Evolutionary conservation across 2,113 vertebrate genomes (phyloP), one percentile per base, ranked within the genome.

Genomic region (Turdus rufiventris): DNA sequence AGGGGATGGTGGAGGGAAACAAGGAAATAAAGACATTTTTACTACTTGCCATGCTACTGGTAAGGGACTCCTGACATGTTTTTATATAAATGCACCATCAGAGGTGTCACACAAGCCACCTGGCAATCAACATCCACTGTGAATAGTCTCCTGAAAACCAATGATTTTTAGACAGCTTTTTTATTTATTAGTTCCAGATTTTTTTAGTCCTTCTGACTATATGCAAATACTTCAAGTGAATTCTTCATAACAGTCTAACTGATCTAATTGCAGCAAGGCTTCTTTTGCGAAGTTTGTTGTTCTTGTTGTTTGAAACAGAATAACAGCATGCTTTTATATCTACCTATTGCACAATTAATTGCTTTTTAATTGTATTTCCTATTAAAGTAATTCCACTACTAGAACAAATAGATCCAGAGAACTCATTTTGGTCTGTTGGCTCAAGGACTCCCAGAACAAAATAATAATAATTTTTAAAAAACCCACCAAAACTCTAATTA

Each of bases 341-440:
- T 85, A 75, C 16, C 42, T 93, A 96, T 91, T 90, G 93, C 90
- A 95, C 93, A 84, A 61, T 88, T 83, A 81, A 50, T 88, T 54
- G 62, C 28, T 79, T 92, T 63, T 89, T 38, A 26, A 89, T 77
- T 48, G 20, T 24, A 29, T 47, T 94, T 88, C 71, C 88, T 66
- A 58, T 63, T 84, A 91, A 89, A 94, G 42, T 86, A 91, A 75
- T 93, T 85, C 63, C 16, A 91, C 53, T 56, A 65, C 17, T 72
- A 85, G 48, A 90, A 40, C 48, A 79, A 97, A 96, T 36, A 92
- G 88, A 54, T 96, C 56, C 40, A 96, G 45, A 76, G 77, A 97
- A 92, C 25, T 65, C 74, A 92, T 94, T 94, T 83, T 95, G 85
- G 65, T 94, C 71, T 92, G 58, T 50, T 78, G 65, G 53, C 66